phyloP scores from a whole-genome alignment of 2,797 vertebrate genomes.

The Sebastes baramenuke region DNA sequence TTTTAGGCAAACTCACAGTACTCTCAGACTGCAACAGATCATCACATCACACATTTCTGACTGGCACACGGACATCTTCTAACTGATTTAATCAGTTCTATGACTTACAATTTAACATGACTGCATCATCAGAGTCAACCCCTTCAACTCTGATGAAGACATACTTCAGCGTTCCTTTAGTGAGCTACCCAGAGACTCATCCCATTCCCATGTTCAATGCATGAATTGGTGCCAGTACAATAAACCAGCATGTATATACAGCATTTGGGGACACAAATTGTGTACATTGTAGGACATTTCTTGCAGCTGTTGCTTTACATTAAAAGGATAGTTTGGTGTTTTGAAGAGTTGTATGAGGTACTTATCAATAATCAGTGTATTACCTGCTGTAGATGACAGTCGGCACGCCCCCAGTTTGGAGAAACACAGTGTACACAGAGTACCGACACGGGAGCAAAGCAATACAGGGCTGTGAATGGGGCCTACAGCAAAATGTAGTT shows the following conservation, averaged over 20 bases:
- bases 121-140: neutral
- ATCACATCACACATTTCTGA: neutral
- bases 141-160: neutral
- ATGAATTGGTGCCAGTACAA: neutral
- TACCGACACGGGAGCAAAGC: too few species aligned
- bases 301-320: neutral
- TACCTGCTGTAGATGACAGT: too few species aligned
- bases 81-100: neutral
- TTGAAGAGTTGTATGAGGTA: too few species aligned
- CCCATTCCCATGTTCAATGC: neutral
- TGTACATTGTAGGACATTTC: neutral
- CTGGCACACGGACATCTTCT: neutral
- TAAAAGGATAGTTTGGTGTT: neutral
- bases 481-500: too few species aligned
- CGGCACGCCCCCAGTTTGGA: too few species aligned
- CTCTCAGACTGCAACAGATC: neutral
- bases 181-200: neutral
- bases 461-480: too few species aligned
- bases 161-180: neutral
- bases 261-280: neutral
- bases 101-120: neutral
- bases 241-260: neutral
- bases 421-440: too few species aligned
- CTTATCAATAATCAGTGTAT: too few species aligned
- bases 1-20: neutral